These are phyloP conservation scores for Pollenia griseotomentosa DNA, from an alignment of 2,888 invertebrate species.

Conservation along the genomic window DNA sequence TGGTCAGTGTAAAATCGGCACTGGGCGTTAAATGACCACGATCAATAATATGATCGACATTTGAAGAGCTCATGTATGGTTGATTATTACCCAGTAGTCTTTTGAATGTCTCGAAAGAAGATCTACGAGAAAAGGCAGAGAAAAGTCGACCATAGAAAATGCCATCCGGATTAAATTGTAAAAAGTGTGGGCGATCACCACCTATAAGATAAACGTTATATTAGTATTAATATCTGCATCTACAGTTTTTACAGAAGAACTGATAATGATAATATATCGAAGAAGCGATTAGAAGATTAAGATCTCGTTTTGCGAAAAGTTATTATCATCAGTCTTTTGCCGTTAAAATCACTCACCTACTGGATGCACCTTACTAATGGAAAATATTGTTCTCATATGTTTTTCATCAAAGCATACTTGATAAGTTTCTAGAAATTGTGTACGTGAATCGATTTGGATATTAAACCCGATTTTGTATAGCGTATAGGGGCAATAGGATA, in stretches of 20 bases:
- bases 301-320: too few species aligned
- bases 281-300: too few species aligned
- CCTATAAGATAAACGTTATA: not conserved
- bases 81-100: slow-evolving; percentile 36
- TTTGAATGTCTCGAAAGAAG: slow-evolving; percentile 59
- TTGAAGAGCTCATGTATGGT: not conserved
- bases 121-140: slow-evolving; percentile 68
- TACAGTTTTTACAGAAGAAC: too few species aligned
- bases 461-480: slow-evolving; percentile 54
- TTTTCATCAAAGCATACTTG: slow-evolving; percentile 55
- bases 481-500: slow-evolving; percentile 13
- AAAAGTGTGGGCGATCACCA: not conserved
- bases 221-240: not conserved
- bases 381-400: slow-evolving; percentile 40
- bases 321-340: too few species aligned
- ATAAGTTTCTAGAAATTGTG: slow-evolving; percentile 51
- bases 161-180: slow-evolving; percentile 70
- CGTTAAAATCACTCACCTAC: slow-evolving; percentile 28
- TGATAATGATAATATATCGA: too few species aligned
- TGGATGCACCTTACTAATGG: slow-evolving; percentile 39
- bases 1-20: slow-evolving; percentile 83
- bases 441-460: not conserved
- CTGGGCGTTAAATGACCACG: slow-evolving; percentile 84
- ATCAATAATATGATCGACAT: slow-evolving; percentile 75
- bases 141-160: slow-evolving; percentile 75